phyloP scores from a whole-genome alignment of 2,888 invertebrate species.

The Ophion slaviceki region DNA sequence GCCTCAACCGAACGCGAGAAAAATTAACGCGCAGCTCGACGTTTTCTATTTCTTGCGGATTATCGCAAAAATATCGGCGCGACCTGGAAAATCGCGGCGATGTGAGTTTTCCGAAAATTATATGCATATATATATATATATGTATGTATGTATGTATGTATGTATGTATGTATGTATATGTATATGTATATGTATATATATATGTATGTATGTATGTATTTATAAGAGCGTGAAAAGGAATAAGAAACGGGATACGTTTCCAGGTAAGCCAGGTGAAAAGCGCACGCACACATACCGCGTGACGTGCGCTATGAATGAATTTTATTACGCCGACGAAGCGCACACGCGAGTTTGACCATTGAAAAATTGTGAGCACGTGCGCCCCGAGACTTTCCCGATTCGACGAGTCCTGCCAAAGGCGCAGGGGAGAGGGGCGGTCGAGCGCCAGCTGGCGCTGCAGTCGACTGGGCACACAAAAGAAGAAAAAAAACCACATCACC shows the following conservation, averaged over 20 bases:
- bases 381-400: not conserved
- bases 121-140: not conserved
- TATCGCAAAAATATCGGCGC: not conserved
- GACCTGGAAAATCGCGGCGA: not conserved
- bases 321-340: not conserved
- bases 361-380: not conserved
- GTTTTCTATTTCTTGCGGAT: not conserved
- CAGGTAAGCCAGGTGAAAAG: constrained; percentile 26
- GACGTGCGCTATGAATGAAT: not conserved
- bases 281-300: not conserved
- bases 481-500: not conserved
- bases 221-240: not conserved
- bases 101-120: not conserved
- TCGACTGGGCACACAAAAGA: not conserved
- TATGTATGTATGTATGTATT: not conserved
- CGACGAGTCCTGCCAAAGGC: not conserved
- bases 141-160: not conserved
- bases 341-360: constrained; percentile 2
- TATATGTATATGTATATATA: too few relatives aligned
- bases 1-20: not conserved
- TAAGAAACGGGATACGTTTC: constrained; percentile 10
- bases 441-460: constrained; percentile 6
- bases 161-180: not conserved
- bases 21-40: not conserved
- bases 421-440: not conserved